Evolutionary conservation across 2,113 vertebrate genomes (phyloP).

Genomic region (Alosa alosa): DNA sequence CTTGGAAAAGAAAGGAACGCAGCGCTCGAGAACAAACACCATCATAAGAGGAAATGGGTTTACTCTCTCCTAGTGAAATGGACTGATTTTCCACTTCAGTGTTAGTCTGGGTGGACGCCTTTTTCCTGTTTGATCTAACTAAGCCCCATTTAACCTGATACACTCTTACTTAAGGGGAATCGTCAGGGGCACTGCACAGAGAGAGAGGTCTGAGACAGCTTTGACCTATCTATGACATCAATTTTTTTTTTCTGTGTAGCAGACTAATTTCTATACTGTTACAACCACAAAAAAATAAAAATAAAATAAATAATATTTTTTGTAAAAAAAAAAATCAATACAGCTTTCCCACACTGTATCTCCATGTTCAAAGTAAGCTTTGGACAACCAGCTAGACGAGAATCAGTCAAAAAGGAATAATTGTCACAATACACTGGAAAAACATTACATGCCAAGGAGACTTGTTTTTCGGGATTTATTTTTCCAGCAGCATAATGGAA

Average conservation of each 20-base stretch:
- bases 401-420: slow-evolving; percentile 66
- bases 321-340: slow-evolving; percentile 42
- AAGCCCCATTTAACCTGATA: slow-evolving; percentile 72
- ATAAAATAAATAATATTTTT: slow-evolving; percentile 1
- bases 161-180: slow-evolving; percentile 53
- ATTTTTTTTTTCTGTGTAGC: slow-evolving; percentile 59
- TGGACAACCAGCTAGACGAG: slow-evolving; percentile 77
- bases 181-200: slow-evolving; percentile 62
- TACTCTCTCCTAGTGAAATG: slow-evolving; percentile 65
- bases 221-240: slow-evolving; percentile 68
- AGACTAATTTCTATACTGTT: slow-evolving; percentile 71
- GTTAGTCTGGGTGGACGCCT: slow-evolving; percentile 59
- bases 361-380: slow-evolving; percentile 67
- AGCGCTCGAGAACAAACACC: slow-evolving; percentile 61
- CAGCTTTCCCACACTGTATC: slow-evolving; percentile 69
- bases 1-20: slow-evolving; percentile 64
- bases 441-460: slow-evolving; percentile 72
- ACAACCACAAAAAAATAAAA: slow-evolving; percentile 31
- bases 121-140: slow-evolving; percentile 66
- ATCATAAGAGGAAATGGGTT: slow-evolving; percentile 53
- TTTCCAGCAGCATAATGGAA: slow-evolving; percentile 77
- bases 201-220: slow-evolving; percentile 66
- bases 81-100: slow-evolving; percentile 72
- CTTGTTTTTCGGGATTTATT: slow-evolving; percentile 70
- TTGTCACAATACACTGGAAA: slow-evolving; percentile 75